Conservation (phyloP, 2,113 vertebrate species). For the Ptychochromis oligacanthus region DNA sequence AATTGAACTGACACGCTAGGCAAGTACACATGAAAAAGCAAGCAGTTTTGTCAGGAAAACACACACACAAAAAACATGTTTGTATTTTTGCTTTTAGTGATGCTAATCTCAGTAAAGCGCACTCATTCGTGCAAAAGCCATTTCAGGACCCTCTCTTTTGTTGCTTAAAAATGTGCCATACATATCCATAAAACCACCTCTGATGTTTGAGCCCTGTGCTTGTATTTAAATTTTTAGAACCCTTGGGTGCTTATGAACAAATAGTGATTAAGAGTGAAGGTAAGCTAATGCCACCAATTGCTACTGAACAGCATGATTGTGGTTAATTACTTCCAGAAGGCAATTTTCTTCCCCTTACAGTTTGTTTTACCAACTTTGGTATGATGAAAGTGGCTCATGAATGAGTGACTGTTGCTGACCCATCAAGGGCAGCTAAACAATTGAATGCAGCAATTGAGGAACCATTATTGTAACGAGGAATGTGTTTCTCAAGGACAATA, state of each 20-base stretch:
- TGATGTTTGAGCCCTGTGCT: conserved; percentile 27
- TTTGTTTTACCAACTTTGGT: conserved; percentile 59
- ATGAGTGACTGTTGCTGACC: conserved; percentile 41
- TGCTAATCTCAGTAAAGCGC: background rate
- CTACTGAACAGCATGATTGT: conserved; percentile 63
- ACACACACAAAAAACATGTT: background rate
- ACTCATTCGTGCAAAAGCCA: background rate
- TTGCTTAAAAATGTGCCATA: background rate
- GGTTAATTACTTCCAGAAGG: conserved; percentile 74
- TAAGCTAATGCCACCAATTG: conserved; percentile 65
- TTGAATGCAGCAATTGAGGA: conserved; percentile 35
- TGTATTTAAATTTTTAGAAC: conserved; percentile 47
- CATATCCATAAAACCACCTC: conserved; percentile 21
- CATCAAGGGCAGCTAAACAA: conserved; percentile 60
- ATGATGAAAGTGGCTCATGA: conserved; percentile 52
- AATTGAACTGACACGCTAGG: background rate
- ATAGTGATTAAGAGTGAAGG: conserved; percentile 67
- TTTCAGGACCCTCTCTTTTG: conserved; percentile 5
- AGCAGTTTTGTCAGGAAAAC: background rate
- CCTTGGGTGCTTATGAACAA: conserved; percentile 67
- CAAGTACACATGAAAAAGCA: background rate
- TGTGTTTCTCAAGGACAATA: conserved; percentile 56
- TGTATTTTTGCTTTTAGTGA: background rate
- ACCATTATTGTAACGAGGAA: conserved; percentile 30
- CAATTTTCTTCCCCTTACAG: conserved; percentile 31